Conservation (phyloP, 2,113 vertebrate species). For the Athene noctua region DNA sequence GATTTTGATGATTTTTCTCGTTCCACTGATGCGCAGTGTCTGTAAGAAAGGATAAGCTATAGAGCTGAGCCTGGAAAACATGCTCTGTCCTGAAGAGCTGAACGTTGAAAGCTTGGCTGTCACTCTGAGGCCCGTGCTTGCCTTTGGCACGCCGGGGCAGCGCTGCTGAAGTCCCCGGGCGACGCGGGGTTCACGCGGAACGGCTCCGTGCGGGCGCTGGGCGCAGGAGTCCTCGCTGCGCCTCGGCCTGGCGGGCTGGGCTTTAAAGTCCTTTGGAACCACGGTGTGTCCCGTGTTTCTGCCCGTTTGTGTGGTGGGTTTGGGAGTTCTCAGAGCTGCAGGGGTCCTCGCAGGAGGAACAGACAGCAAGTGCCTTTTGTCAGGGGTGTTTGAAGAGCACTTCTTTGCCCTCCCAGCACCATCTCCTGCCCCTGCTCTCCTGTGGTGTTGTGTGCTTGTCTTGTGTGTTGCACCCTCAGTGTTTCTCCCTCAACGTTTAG, state of each 20-base stretch:
- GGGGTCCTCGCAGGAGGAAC: not conserved
- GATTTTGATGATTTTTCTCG: not conserved
- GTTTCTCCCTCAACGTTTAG: not conserved
- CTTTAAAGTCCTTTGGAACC: not conserved
- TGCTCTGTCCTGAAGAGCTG: not conserved
- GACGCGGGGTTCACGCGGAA: accelerated
- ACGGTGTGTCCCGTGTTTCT: not conserved
- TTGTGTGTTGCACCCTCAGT: not conserved
- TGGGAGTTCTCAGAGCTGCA: not conserved
- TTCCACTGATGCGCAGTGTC: accelerated
- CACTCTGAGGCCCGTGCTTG: accelerated
- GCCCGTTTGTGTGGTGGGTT: not conserved
- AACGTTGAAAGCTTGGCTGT: not conserved
- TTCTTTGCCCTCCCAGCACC: not conserved
- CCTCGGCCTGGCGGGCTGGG: not conserved
- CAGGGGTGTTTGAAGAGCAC: not conserved
- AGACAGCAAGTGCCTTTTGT: not conserved
- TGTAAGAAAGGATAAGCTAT: not conserved
- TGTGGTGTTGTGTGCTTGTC: not conserved
- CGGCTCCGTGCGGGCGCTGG: not conserved
- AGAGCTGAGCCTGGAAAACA: not conserved
- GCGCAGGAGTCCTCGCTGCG: not conserved
- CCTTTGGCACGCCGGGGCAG: not conserved
- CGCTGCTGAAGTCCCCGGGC: not conserved
- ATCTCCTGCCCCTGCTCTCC: not conserved